Evolutionary conservation across 37 sponge, comb jelly and placozoan genomes (phyloP), one percentile per base, ranked within the genome.

Genomic region (Halichondria panicea): DNA sequence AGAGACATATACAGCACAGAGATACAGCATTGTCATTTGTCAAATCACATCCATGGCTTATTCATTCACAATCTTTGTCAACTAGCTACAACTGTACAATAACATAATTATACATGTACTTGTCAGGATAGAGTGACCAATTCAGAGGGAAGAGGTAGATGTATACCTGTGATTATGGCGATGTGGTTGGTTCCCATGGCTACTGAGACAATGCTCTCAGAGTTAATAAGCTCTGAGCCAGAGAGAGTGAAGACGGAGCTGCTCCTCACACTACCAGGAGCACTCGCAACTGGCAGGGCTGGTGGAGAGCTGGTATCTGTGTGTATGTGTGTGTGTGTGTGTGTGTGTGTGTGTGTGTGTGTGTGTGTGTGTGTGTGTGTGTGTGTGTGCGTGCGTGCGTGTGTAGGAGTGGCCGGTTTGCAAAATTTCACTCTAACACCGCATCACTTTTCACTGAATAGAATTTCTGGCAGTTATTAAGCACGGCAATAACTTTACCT

Each of bases 81-180:
- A 48, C 13, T 11, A 15, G 52, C 13, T 48, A 48, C 15, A 18
- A 48, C 52, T 15, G 15, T 15, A 48, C 52, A 15, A 48, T 48
- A 15, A 15, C n/a, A n/a, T n/a, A n/a, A n/a, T n/a, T n/a, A n/a
- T n/a, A n/a, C n/a, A n/a, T n/a, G n/a, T n/a, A n/a, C n/a, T n/a
- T n/a, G n/a, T n/a, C n/a, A n/a, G n/a, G n/a, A n/a, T n/a, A n/a
- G n/a, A n/a, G n/a, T n/a, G n/a, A n/a, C n/a, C n/a, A n/a, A n/a
- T n/a, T n/a, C n/a, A n/a, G n/a, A n/a, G n/a, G 8, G 75, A 21
- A 8, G 48, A 56, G 15, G 55, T 28, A 63, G 7, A 52, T 46
- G 68, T 68, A 11, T 24, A 84, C 90, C 81, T 61, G 87, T 89
- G 9, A 89, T 33, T 12, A 89, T 9, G 8, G 91, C 91, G 2